Evolutionary conservation across 2,113 vertebrate genomes (phyloP), one percentile per base, ranked within the genome.

Genomic region (Sinocyclocheilus maitianheensis): DNA sequence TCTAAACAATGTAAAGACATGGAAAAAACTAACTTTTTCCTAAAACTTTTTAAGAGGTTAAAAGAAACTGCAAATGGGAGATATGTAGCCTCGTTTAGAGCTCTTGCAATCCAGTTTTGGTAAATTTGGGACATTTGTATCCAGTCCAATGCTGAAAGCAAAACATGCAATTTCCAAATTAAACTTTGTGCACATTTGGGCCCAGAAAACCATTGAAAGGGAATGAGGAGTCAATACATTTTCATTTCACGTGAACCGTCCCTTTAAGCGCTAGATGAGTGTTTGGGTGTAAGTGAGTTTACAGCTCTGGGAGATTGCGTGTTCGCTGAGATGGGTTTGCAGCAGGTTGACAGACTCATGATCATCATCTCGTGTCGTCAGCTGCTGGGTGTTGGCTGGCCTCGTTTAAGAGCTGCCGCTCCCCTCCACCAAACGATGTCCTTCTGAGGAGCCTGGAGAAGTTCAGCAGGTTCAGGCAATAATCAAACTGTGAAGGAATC

Each of bases 321-420:
- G 58, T 60, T 72, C 69, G 1, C 18, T 43, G 9, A 34, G 46
- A 30, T 2, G n/a, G 40, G 76, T 24, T 48, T 79, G 48, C 9
- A 24, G 7, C 84, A 79, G 5, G 0, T 1, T 7, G 6, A 43
- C 40, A 43, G 13, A 37, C 16, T 67, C 43, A 26, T 30, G 34
- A 12, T 37, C 67, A 37, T 71, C 67, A 37, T 37, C 67, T 71
- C 3, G 65, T 69, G 14, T 76, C n/a, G 5, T 14, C 69, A 34
- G 78, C 78, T 1, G 40, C 40, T 26, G 26, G 26, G 51, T 83
- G 80, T 67, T 77, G 80, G 80, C 83, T 83, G 80, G 80, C 80
- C 71, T 86, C 83, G 79, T 76, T 86, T 77, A 53, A 55, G 16
- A 26, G 22, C 14, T 7, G 14, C 65, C 65, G 1, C 65, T 69